Percentiles rank a stretch among this genome's conserved stretches.
Conservation (phyloP, 2,888 invertebrate species). For the Melanostoma mellinum region DNA sequence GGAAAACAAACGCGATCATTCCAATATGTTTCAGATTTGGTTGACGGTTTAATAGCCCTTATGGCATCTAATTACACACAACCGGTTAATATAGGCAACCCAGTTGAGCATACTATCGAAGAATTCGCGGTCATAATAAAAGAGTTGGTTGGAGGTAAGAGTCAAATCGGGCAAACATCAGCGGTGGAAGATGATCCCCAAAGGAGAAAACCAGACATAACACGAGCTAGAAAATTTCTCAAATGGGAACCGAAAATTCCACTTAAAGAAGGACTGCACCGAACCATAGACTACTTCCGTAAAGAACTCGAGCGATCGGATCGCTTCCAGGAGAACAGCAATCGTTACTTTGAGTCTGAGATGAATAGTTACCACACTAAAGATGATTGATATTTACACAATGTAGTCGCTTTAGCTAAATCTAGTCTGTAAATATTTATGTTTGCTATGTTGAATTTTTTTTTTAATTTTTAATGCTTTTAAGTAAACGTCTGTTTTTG, state of each 20-base stretch:
- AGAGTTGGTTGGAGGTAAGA: slow-evolving; percentile 92
- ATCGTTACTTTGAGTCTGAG: slow-evolving; percentile 79
- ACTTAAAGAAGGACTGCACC: slow-evolving; percentile 92
- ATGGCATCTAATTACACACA: slow-evolving; percentile 97
- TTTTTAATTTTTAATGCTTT: slow-evolving; percentile 37
- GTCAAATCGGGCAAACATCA: slow-evolving; percentile 90
- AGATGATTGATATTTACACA: slow-evolving; percentile 45
- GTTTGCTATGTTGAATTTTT: slow-evolving; percentile 44
- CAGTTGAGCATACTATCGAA: slow-evolving; percentile 97
- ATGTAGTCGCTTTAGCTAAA: slow-evolving; percentile 42
- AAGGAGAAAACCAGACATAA: slow-evolving; percentile 95
- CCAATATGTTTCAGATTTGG: slow-evolving; percentile 98
- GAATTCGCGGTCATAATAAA: slow-evolving; percentile 94
- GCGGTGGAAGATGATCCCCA: slow-evolving; percentile 98
- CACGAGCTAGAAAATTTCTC: slow-evolving; percentile 91
- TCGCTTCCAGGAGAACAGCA: slow-evolving; percentile 80
- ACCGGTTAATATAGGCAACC: slow-evolving; percentile 98
- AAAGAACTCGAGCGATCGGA: slow-evolving; percentile 88
- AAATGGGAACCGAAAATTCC: slow-evolving; percentile 96
- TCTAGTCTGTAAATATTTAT: slow-evolving; percentile 73
- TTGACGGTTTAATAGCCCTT: slow-evolving; percentile 94
- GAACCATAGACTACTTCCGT: slow-evolving; percentile 96
- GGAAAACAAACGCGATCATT: slow-evolving; percentile 97
- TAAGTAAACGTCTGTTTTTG: slow-evolving; percentile 46
- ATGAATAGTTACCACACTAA: slow-evolving; percentile 57